A percentile compares a stretch with the other conserved stretches of the same genome.
Evolutionary conservation across 2,888 invertebrate genomes (phyloP).

Genomic region (Atrina japonica): DNA sequence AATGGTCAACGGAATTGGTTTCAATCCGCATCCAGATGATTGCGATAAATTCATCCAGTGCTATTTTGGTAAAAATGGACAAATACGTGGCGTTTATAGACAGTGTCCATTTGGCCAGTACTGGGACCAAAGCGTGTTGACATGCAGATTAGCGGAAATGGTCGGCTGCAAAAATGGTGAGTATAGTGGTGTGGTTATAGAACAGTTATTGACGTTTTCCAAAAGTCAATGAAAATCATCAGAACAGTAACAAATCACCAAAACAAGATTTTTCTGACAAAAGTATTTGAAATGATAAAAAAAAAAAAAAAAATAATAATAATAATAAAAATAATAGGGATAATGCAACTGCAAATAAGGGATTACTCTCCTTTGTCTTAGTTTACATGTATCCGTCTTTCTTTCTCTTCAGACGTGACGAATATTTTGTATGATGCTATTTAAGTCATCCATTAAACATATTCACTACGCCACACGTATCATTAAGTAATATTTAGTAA

Average conservation of each 20-base stretch:
- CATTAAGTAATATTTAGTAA: no score
- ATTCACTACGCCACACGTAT: no score
- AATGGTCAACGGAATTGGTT: slow-evolving; percentile 55
- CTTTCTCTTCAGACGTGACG: no score
- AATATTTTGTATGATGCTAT: no score
- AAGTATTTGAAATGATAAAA: no score
- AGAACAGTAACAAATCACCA: background rate
- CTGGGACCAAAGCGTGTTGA: slow-evolving; percentile 59
- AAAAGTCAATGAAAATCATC: background rate
- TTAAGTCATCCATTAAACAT: no score
- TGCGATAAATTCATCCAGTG: slow-evolving; percentile 68
- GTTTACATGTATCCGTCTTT: no score
- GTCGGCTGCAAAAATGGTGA: slow-evolving; percentile 30
- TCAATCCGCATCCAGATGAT: slow-evolving; percentile 56
- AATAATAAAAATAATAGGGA: no score
- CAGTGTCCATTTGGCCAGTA: slow-evolving; percentile 61
- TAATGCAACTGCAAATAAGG: no score
- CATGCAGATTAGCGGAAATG: slow-evolving; percentile 43
- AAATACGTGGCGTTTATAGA: slow-evolving; percentile 47
- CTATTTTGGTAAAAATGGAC: slow-evolving; percentile 51
- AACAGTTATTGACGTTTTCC: background rate
- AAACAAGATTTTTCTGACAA: no score
- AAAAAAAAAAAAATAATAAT: no score
- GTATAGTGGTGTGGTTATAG: background rate
- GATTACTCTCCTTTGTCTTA: no score